A percentile compares a stretch with the other conserved stretches of the same genome.
These are phyloP conservation scores for Yponomeuta malinellus DNA, from an alignment of 2,888 invertebrate species.

Conservation along the genomic window DNA sequence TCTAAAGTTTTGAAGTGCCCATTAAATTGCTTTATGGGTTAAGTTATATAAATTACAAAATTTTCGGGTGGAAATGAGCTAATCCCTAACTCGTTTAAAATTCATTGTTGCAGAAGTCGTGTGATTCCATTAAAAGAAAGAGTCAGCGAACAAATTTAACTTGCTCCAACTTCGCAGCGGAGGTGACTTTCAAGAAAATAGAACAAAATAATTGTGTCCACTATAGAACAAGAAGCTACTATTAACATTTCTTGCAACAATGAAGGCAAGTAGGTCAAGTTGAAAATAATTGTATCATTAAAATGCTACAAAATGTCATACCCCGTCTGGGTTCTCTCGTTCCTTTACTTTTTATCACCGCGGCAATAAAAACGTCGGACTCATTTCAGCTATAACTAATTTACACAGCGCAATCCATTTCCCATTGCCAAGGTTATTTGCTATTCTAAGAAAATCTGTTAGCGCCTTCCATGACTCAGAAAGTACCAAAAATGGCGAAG, in stretches of 20 bases:
- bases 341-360: constrained; percentile 8
- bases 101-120: constrained; percentile 7
- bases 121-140: constrained; percentile 4
- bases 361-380: constrained; percentile 2
- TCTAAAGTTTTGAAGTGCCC: constrained; percentile 5
- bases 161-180: constrained; percentile 6
- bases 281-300: constrained; percentile 12
- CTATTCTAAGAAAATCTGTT: constrained; percentile 67
- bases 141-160: constrained; percentile 11
- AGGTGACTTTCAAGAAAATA: constrained; percentile 7
- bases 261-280: constrained; percentile 9
- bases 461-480: constrained; percentile 58
- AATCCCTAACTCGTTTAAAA: constrained; percentile 2
- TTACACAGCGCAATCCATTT: constrained; percentile 12
- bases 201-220: constrained; percentile 6
- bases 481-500: constrained; percentile 25
- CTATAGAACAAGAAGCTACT: neutral
- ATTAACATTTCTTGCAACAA: neutral
- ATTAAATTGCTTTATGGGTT: constrained; percentile 13
- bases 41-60: constrained; percentile 13
- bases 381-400: neutral
- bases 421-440: constrained; percentile 58
- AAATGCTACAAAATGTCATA: constrained; percentile 11
- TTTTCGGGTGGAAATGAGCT: constrained; percentile 6
- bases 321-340: constrained; percentile 3